Conservation (phyloP, 1,140 invertebrate species). For the Bombus polaris region DNA sequence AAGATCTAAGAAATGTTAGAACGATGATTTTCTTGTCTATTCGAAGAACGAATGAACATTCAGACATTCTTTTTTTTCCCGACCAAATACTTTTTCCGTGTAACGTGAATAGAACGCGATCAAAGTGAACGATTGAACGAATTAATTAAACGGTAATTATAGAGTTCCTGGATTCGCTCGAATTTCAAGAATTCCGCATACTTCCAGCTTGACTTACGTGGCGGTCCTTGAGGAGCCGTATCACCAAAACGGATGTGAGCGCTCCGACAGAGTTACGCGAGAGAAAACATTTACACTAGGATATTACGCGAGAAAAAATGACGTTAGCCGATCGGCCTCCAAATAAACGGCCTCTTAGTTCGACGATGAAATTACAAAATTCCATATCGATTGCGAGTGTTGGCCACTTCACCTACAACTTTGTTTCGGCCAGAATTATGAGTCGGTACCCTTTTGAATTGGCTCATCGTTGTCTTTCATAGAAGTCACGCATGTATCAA, state of each 20-base stretch:
- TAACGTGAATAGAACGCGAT: neutral
- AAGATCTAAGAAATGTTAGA: neutral
- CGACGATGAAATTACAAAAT: conserved; percentile 3
- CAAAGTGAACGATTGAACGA: neutral
- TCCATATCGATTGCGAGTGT: neutral
- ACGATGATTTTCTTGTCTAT: neutral
- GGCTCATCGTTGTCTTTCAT: neutral
- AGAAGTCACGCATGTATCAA: too few relatives aligned
- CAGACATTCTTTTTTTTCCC: neutral
- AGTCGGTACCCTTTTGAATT: neutral
- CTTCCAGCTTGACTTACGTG: neutral
- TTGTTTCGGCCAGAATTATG: neutral
- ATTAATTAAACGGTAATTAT: neutral
- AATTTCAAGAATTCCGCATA: neutral
- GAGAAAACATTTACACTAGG: conserved; percentile 39
- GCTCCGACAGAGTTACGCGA: conserved; percentile 28
- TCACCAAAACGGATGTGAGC: conserved; percentile 55
- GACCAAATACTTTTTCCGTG: neutral
- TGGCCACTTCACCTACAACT: neutral
- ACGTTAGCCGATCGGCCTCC: conserved; percentile 10
- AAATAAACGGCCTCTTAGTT: neutral
- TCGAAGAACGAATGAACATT: too few relatives aligned
- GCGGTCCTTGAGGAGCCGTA: conserved; percentile 17
- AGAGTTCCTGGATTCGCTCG: too few relatives aligned
- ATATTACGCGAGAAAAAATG: conserved; percentile 36